These are phyloP conservation scores for Darevskia mixta DNA, from an alignment of 2,797 vertebrate species.

Conservation along the genomic window DNA sequence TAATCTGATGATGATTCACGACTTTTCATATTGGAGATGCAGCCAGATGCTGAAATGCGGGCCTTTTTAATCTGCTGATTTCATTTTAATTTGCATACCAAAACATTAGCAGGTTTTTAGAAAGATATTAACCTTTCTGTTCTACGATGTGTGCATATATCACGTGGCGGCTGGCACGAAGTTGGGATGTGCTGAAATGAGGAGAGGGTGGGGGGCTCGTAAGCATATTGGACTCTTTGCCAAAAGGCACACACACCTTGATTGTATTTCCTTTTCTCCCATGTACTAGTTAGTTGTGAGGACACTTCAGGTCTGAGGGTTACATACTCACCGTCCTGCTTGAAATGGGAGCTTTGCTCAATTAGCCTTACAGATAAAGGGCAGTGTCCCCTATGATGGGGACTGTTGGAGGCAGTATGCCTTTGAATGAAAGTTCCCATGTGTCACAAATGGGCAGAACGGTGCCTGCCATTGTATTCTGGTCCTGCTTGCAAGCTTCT, in stretches of 20 bases:
- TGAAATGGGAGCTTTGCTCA: not conserved
- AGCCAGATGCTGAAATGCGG: conserved; percentile 9
- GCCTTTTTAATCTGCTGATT: conserved; percentile 3
- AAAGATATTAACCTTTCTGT: not conserved
- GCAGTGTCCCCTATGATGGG: too few relatives aligned
- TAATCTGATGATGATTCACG: conserved; percentile 13
- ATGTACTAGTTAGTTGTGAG: not conserved
- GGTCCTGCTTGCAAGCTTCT: too few relatives aligned
- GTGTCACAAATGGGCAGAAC: too few relatives aligned
- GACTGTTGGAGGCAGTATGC: too few relatives aligned
- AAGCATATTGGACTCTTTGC: not conserved
- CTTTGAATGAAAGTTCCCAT: too few relatives aligned
- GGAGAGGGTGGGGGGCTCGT: not conserved
- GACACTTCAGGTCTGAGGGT: not conserved
- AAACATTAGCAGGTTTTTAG: not conserved
- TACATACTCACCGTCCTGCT: not conserved
- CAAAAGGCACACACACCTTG: accelerated
- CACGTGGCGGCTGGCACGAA: not conserved
- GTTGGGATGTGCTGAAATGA: not conserved
- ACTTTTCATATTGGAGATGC: not conserved
- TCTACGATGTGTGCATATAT: not conserved
- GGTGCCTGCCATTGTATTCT: too few relatives aligned
- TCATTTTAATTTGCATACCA: conserved; percentile 24
- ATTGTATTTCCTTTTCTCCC: not conserved
- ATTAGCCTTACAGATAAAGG: not conserved